Conservation (phyloP, 1,140 invertebrate genomes). For the Drosophila littoralis region DNA sequence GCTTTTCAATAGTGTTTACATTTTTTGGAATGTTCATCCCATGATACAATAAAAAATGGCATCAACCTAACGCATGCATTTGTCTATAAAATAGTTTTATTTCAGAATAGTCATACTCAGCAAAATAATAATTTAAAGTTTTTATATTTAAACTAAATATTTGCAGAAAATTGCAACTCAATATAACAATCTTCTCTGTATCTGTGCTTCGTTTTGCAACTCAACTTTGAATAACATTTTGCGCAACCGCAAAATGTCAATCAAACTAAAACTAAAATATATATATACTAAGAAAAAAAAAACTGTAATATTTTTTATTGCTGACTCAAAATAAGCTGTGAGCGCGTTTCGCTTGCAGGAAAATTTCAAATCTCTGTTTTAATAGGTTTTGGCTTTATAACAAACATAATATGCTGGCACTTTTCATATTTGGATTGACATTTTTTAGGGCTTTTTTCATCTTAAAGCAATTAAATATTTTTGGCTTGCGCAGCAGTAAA, state of each 20-base stretch:
- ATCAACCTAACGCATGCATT: too few species aligned
- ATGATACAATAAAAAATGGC: too few species aligned
- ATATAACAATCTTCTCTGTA: too few species aligned
- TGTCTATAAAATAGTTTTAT: too few species aligned
- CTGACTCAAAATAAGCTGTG: too few species aligned
- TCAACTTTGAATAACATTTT: not conserved
- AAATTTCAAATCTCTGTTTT: not conserved
- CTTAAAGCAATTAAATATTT: conserved; percentile 2
- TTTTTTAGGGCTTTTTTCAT: not conserved
- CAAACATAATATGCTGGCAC: conserved; percentile 8
- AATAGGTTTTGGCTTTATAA: conserved; percentile 8
- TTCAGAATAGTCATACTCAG: not conserved
- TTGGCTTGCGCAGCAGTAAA: conserved; percentile 6
- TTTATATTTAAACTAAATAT: not conserved
- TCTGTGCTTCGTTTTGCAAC: not conserved
- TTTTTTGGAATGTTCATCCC: too few species aligned
- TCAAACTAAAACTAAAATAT: not conserved
- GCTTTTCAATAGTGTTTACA: not conserved
- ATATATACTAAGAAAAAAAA: not conserved
- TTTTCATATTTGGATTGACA: conserved; percentile 16
- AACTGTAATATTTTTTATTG: too few species aligned
- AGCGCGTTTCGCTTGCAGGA: too few species aligned
- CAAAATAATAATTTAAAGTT: not conserved
- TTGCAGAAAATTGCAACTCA: too few species aligned
- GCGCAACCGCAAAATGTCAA: not conserved